Percentiles rank a stretch among this genome's conserved stretches.
Conservation (phyloP, 2,797 vertebrate species). For the Nannoperca australis region DNA sequence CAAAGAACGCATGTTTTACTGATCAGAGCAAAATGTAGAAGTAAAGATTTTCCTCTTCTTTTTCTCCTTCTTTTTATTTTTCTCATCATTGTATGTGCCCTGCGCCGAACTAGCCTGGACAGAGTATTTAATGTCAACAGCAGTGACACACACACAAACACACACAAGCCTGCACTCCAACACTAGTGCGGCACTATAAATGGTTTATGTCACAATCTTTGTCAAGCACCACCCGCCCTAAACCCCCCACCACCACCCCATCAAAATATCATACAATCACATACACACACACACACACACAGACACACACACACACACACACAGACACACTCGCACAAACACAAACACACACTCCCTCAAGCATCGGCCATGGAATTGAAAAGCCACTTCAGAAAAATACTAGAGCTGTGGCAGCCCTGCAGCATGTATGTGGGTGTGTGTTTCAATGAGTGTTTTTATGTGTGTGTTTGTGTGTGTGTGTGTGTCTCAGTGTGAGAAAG, state of each 20-base stretch:
- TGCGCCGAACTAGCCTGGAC: constrained; percentile 41
- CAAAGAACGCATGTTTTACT: neutral
- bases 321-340: constrained; percentile 16
- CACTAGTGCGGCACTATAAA: constrained; percentile 61
- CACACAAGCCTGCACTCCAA: constrained; percentile 34
- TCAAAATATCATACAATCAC: constrained; percentile 26
- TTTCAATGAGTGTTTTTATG: neutral
- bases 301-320: constrained; percentile 27
- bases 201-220: constrained; percentile 76
- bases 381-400: constrained; percentile 77
- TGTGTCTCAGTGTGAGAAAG: neutral
- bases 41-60: too few species aligned
- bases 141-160: constrained; percentile 24
- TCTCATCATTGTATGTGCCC: constrained; percentile 15
- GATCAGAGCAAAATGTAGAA: neutral
- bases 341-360: constrained; percentile 42
- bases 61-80: neutral
- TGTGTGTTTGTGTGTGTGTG: neutral
- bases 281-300: constrained; percentile 16
- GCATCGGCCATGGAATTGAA: constrained; percentile 69
- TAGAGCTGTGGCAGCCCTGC: constrained; percentile 61
- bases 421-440: constrained; percentile 39
- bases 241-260: constrained; percentile 27
- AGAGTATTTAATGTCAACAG: constrained; percentile 53
- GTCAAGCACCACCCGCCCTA: constrained; percentile 45